Conservation (phyloP, 2,797 vertebrate genomes). For the Halcyon leucocephala region DNA sequence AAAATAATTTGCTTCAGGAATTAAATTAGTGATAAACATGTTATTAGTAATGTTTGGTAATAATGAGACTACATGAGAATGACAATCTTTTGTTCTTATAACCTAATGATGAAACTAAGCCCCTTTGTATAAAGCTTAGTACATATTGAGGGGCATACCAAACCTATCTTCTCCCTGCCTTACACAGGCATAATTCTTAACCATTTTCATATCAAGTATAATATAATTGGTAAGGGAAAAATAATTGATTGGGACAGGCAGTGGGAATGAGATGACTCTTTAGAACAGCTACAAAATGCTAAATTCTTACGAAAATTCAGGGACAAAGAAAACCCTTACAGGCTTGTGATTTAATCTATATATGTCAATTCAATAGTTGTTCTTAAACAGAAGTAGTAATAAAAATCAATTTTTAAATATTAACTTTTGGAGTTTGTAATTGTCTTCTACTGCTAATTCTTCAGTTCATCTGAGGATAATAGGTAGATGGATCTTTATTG, state of each 20-base stretch:
- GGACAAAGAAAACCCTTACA: not conserved
- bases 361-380: not conserved
- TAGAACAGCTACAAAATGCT: not conserved
- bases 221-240: not conserved
- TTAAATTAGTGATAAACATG: not conserved
- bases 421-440: not conserved
- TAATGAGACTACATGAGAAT: not conserved
- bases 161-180: not conserved
- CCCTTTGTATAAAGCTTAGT: not conserved
- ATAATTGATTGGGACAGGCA: not conserved
- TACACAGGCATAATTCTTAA: not conserved
- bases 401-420: not conserved
- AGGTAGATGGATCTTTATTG: not conserved
- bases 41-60: not conserved
- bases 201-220: not conserved
- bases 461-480: not conserved
- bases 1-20: not conserved
- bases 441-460: not conserved
- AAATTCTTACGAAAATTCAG: not conserved
- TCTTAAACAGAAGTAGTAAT: not conserved
- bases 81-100: not conserved
- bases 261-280: not conserved
- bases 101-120: not conserved
- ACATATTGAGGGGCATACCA: not conserved
- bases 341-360: not conserved